A percentile compares a stretch with the other conserved stretches of the same genome.
Conservation (phyloP, 2,113 vertebrate genomes). For the Sciurus niger region DNA sequence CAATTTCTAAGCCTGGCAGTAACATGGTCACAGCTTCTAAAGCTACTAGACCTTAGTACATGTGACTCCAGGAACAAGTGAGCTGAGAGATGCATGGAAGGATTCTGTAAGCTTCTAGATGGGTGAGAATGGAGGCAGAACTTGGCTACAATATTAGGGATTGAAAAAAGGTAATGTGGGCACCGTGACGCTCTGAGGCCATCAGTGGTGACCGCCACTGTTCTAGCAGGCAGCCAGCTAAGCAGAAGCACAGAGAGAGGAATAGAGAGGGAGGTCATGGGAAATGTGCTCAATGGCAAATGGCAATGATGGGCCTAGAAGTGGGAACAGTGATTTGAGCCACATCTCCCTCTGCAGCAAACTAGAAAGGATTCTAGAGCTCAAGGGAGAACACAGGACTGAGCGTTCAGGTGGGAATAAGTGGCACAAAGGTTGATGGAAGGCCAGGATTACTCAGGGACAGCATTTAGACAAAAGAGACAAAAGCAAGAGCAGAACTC, state of each 20-base stretch:
- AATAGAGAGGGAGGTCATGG: not conserved
- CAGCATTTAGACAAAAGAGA: not conserved
- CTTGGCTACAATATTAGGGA: not conserved
- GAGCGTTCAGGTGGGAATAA: not conserved
- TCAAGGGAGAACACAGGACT: not conserved
- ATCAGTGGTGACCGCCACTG: rapidly evolving
- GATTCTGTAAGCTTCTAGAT: not conserved
- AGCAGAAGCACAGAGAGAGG: not conserved
- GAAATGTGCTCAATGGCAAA: not conserved
- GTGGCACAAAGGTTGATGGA: not conserved
- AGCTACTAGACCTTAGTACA: not conserved
- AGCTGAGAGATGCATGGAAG: not conserved
- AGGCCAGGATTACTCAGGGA: not conserved
- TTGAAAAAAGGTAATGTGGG: not conserved
- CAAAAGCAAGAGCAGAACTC: not conserved
- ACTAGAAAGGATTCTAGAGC: not conserved
- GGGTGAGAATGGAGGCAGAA: not conserved
- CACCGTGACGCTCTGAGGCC: not conserved
- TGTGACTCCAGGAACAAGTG: not conserved
- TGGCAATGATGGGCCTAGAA: not conserved
- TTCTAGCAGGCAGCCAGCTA: not conserved
- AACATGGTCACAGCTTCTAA: not conserved
- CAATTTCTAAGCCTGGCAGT: not conserved
- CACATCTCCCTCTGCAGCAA: not conserved
- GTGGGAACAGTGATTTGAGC: not conserved